Percentiles rank a stretch among this genome's conserved stretches.
Evolutionary conservation across 2,113 vertebrate genomes (phyloP).

Genomic region (Alethe castanea): DNA sequence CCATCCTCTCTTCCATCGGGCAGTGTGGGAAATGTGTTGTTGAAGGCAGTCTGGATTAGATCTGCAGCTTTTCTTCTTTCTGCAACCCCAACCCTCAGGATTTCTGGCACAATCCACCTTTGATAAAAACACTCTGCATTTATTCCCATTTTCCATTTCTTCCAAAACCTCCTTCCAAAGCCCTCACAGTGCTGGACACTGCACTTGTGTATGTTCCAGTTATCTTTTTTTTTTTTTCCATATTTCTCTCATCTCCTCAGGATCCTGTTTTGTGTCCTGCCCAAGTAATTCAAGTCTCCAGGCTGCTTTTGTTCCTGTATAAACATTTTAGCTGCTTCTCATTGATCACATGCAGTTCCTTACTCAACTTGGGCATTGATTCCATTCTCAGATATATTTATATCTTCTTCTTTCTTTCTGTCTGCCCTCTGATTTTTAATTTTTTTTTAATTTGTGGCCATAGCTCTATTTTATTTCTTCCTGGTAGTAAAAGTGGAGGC

Average conservation of each 20-base stretch:
- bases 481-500: not conserved
- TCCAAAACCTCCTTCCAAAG: not conserved
- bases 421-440: not conserved
- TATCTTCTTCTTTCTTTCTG: not conserved
- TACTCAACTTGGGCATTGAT: not conserved
- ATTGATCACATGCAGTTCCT: not conserved
- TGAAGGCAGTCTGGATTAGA: not conserved
- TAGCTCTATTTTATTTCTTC: not conserved
- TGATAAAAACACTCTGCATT: not conserved
- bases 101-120: not conserved
- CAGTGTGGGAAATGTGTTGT: not conserved
- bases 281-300: not conserved
- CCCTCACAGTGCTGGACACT: not conserved
- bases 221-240: not conserved
- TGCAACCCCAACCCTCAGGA: not conserved
- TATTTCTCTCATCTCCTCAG: not conserved
- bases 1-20: fast-evolving
- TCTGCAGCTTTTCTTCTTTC: not conserved
- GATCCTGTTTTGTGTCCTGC: not conserved
- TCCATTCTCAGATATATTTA: not conserved
- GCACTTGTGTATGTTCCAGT: not conserved
- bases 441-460: not conserved
- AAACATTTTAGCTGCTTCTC: not conserved
- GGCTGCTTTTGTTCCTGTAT: not conserved
- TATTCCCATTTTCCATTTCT: not conserved